phyloP scores from a whole-genome alignment of 1,140 invertebrate species.

The Phortica variegata region DNA sequence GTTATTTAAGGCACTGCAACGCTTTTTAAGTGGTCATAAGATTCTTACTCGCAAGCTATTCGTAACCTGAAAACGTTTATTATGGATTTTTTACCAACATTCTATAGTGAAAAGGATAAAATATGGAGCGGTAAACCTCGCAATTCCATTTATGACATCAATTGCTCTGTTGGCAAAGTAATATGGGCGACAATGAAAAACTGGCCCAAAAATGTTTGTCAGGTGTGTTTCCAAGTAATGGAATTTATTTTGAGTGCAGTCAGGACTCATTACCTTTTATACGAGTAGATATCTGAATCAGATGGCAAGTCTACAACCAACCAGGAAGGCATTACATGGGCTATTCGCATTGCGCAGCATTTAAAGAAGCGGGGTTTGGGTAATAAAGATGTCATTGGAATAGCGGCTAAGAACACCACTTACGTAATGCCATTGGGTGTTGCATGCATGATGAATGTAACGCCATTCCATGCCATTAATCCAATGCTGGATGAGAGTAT shows the following conservation, averaged over 20 bases:
- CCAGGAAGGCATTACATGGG: slow-evolving; percentile 30
- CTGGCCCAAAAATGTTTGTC: slow-evolving; percentile 38
- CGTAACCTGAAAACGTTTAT: too few relatives aligned
- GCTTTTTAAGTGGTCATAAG: too few relatives aligned
- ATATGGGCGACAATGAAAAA: slow-evolving; percentile 36
- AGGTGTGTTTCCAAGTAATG: too few relatives aligned
- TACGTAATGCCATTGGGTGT: slow-evolving; percentile 39
- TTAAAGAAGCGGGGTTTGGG: slow-evolving; percentile 30
- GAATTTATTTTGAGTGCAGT: too few relatives aligned
- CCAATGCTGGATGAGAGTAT: slow-evolving; percentile 35
- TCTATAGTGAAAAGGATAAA: slow-evolving; percentile 38
- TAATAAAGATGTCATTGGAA: slow-evolving; percentile 42
- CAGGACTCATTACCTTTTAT: background rate
- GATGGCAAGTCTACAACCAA: slow-evolving; percentile 36
- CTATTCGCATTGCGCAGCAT: slow-evolving; percentile 41
- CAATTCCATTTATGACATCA: slow-evolving; percentile 32
- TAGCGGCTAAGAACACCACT: slow-evolving; percentile 38
- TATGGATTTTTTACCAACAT: slow-evolving; percentile 22
- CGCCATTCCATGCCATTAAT: slow-evolving; percentile 38
- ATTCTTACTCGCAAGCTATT: too few relatives aligned
- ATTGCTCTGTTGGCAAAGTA: slow-evolving; percentile 30
- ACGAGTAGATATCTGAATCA: slow-evolving; percentile 26
- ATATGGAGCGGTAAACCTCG: slow-evolving; percentile 40
- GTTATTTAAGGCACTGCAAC: too few relatives aligned
- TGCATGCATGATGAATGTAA: slow-evolving; percentile 41